phyloP scores from a whole-genome alignment of 2,888 invertebrate genomes.

The Halocaridina rubra region DNA sequence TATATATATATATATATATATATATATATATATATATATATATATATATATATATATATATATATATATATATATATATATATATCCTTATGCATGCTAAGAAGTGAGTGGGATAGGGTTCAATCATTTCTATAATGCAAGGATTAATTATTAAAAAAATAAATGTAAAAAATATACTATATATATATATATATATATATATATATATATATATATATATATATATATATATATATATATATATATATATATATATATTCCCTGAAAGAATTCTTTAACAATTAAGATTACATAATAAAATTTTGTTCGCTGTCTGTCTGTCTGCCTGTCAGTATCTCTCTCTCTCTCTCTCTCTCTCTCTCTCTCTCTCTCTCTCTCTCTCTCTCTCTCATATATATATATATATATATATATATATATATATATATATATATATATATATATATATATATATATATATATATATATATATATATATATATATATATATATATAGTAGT shows the following conservation, averaged over 20 bases:
- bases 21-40: background rate
- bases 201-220: background rate
- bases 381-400: background rate
- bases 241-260: background rate
- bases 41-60: background rate
- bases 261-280: background rate
- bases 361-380: background rate
- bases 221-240: background rate
- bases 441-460: background rate
- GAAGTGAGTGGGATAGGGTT: background rate
- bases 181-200: background rate
- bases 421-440: background rate
- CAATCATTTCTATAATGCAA: too few species aligned
- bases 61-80: background rate
- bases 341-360: background rate
- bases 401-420: background rate
- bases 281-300: background rate
- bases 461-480: background rate
- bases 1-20: background rate
- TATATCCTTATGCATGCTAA: background rate
- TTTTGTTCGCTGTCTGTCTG: background rate
- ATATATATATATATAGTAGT: background rate
- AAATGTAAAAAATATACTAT: background rate
- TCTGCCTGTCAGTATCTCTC: background rate
- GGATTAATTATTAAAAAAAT: background rate